Percentiles rank a stretch among this genome's conserved stretches.
Evolutionary conservation across 2,113 vertebrate species (phyloP).

Genomic region (Seriola quinqueradiata): DNA sequence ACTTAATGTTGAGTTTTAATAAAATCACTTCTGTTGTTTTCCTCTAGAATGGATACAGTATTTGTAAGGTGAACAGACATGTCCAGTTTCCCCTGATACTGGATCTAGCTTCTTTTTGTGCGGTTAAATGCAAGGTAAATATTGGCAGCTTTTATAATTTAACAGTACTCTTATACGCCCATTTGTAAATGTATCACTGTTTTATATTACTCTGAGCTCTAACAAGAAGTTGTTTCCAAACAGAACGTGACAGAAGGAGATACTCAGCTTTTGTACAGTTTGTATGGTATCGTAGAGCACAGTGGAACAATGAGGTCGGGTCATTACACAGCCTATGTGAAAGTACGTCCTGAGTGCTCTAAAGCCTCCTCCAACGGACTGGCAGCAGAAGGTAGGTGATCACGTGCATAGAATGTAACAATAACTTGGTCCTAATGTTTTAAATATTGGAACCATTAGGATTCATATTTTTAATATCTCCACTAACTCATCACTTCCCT

Average conservation of each 20-base stretch:
- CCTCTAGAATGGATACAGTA: constrained; percentile 90
- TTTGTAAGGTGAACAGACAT: constrained; percentile 94
- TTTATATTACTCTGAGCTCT: background rate
- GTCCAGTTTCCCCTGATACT: constrained; percentile 93
- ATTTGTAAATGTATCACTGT: background rate
- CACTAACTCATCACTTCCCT: background rate
- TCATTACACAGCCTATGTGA: constrained; percentile 97
- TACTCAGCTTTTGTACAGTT: constrained; percentile 87
- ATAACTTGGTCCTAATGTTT: background rate
- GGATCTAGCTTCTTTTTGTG: constrained; percentile 95
- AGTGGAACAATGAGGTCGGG: constrained; percentile 97
- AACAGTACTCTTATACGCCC: background rate
- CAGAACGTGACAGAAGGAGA: constrained; percentile 89
- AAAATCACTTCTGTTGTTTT: constrained; percentile 23
- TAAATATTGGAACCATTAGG: background rate
- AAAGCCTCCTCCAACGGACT: constrained; percentile 80
- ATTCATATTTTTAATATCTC: background rate
- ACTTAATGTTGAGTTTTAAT: background rate
- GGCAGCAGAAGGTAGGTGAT: constrained; percentile 81
- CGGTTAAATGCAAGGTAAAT: constrained; percentile 92
- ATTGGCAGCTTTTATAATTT: background rate
- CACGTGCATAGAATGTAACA: background rate
- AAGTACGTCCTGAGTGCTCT: constrained; percentile 82
- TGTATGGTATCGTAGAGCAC: constrained; percentile 97
- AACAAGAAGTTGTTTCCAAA: constrained; percentile 30